phyloP scores from a whole-genome alignment of 2,888 invertebrate genomes.

The Netelia fuscicornis region DNA sequence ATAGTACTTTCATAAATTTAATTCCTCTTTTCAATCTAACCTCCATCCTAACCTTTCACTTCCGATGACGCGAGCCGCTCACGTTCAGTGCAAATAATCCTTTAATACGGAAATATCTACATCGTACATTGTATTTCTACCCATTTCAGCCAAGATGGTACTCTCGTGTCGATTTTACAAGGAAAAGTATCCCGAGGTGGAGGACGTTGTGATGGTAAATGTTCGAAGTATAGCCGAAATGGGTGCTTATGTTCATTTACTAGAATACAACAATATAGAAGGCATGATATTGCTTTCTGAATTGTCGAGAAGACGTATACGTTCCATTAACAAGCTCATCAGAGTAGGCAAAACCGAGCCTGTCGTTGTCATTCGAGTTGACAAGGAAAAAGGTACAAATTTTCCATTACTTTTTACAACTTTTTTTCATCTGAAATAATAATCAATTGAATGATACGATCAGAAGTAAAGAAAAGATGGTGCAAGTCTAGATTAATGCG shows the following conservation, averaged over 20 bases:
- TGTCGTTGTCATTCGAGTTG: constrained; percentile 99
- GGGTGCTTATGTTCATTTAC: constrained; percentile 99
- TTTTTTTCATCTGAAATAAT: no score
- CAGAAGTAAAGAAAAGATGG: no score
- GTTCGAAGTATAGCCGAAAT: constrained; percentile 99
- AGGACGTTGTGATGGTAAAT: constrained; percentile 99
- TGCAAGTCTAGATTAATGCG: no score
- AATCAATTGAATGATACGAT: no score
- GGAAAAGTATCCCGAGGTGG: constrained; percentile 98
- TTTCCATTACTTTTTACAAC: neutral
- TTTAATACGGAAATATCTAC: neutral
- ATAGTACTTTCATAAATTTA: constrained; percentile 58
- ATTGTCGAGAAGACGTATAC: constrained; percentile 98
- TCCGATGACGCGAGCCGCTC: constrained; percentile 16
- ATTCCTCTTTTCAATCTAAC: constrained; percentile 45
- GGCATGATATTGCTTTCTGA: constrained; percentile 99
- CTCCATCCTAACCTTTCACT: constrained; percentile 65
- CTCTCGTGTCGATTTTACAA: constrained; percentile 98
- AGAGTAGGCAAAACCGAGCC: constrained; percentile 99
- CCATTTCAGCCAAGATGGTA: constrained; percentile 88
- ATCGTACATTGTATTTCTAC: neutral
- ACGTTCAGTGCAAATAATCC: neutral
- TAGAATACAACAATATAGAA: constrained; percentile 99
- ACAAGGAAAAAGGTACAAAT: constrained; percentile 97
- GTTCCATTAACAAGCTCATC: constrained; percentile 99